Conservation (phyloP, 2,888 invertebrate genomes). For the Dynastes tityus region DNA sequence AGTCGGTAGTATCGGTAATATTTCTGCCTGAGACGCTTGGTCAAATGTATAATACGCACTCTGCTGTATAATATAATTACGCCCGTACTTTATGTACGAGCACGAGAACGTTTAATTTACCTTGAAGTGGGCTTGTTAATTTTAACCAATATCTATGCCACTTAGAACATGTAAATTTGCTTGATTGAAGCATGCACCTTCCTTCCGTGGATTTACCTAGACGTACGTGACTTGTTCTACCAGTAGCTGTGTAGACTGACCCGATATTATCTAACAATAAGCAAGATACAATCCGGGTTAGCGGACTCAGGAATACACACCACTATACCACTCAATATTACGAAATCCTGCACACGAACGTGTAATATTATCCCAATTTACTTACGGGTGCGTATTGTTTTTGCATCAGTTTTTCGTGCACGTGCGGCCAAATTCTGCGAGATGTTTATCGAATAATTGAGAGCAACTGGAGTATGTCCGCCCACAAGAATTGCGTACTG, state of each 20-base stretch:
- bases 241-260: conserved; percentile 34
- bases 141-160: conserved; percentile 43
- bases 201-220: conserved; percentile 49
- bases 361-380: neutral
- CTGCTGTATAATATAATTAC: neutral
- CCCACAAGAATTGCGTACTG: no score
- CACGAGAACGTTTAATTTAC: neutral
- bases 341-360: neutral
- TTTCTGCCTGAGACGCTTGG: no score
- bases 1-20: no score
- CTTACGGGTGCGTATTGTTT: no score
- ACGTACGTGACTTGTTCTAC: conserved; percentile 51
- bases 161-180: conserved; percentile 56
- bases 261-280: conserved; percentile 27
- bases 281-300: neutral
- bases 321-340: conserved; percentile 24
- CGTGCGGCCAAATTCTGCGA: no score
- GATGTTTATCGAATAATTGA: no score
- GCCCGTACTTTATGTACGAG: neutral
- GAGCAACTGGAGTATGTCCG: no score
- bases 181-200: conserved; percentile 52
- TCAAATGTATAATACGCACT: neutral
- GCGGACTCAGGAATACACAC: conserved; percentile 15
- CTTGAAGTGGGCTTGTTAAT: conserved; percentile 1
- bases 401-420: no score